Evolutionary conservation across 92 coral and sea anemone species (phyloP), one percentile per base, ranked within the genome.

Genomic region (Paragorgia papillata): DNA sequence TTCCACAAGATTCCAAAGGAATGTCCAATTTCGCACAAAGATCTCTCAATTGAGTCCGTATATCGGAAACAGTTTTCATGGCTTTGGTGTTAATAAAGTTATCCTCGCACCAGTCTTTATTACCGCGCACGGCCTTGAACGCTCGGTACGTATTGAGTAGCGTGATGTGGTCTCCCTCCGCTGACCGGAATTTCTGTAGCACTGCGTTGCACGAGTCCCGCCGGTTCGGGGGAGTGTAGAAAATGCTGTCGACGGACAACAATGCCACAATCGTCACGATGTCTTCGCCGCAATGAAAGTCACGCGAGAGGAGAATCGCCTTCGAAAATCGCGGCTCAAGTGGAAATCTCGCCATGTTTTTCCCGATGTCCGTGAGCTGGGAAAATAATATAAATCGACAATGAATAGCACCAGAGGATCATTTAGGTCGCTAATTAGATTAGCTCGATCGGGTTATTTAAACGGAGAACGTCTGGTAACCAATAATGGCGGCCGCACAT

Each of bases 121-220:
- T 89, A 33, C 97, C 92, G 12, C 88, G 86, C 18, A 88, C 90
- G 0, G 89, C 77, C 50, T 87, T 95, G 84, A 86, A 95, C 9
- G 99, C 99, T 57, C 96, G 86, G 82, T 91, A 95, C 74, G 91
- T 91, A 75, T 95, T 95, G 13, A 95, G 91, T 20, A 92, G 81
- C 0, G 97, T 88, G 62, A 95, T 83, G 68, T 95, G 99, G 54
- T 95, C 99, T 1, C 99, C 99, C 74, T 95, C 99, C 0, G 97
- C 82, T 17, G 99, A 95, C 1, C 88, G 88, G 57, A 88, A 95
- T 33, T 95, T 95, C 87, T 91, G 89, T 31, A 91, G 89, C 14
- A 91, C 89, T 0, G 92, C 82, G 73, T 85, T 80, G 8, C 92
- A 96, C 9, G 85, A 85, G 76, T 95, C 99, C 20, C 99, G 84